Percentiles rank a stretch among this genome's conserved stretches.
Evolutionary conservation across 2,113 vertebrate genomes (phyloP).

Genomic region (Ochotona curzoniae): DNA sequence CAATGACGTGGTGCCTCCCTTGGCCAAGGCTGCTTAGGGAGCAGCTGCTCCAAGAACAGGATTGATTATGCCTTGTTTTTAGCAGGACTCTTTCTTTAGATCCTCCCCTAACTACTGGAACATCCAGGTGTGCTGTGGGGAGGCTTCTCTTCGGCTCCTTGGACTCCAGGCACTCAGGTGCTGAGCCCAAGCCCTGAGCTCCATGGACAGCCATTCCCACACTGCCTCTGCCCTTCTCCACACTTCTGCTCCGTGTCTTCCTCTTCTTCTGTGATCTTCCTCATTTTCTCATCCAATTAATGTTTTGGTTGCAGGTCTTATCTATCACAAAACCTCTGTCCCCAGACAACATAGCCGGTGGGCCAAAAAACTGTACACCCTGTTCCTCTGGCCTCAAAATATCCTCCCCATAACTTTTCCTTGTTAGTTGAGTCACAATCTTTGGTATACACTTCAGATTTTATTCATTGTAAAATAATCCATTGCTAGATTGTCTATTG

Average conservation of each 20-base stretch:
- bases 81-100: background rate
- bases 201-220: background rate
- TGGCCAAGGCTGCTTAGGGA: background rate
- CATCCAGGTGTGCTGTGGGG: background rate
- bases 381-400: background rate
- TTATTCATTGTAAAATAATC: background rate
- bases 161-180: background rate
- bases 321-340: background rate
- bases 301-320: background rate
- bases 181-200: background rate
- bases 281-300: background rate
- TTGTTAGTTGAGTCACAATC: background rate
- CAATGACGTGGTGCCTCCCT: background rate
- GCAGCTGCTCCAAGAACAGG: background rate
- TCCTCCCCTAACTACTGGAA: background rate
- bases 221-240: background rate
- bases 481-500: background rate
- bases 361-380: background rate
- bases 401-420: constrained; percentile 2
- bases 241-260: background rate
- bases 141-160: background rate
- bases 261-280: background rate
- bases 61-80: background rate
- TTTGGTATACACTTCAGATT: background rate
- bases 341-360: background rate